Base-by-base conservation (phyloP, 2,888 invertebrate species). In the Magallana nippona region DNA sequence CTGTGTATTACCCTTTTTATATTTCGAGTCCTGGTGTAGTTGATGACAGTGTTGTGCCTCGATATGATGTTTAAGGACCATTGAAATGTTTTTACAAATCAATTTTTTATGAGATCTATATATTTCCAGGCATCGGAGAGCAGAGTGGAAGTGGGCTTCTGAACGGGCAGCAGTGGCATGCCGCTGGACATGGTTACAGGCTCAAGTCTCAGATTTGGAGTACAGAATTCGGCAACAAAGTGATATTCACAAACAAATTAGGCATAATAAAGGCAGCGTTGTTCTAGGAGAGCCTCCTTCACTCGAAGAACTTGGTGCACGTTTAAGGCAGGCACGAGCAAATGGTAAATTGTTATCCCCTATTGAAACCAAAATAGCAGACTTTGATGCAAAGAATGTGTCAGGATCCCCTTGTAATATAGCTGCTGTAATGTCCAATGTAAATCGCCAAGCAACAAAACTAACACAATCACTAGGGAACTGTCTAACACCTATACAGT, bases 171-270 rank as follows among this genome's bases (percentile, higher is more conserved):
- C 96, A 32, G 96, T 98, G 80, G 98, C 97, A 0, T 95, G 97
- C 5, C 96, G 97, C 79, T 98, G 98, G 98, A 96, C 97, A 83
- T 98, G 98, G 98, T 95, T 98, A 27, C 97, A 97, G 90, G 96
- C 97, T n/a, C 98, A 98, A 94, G 96, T 98, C 82, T 96, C 97
- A 57, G 98, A 98, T 95, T 95, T 98, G 92, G 98, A 98, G 93
- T 97, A 97, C 94, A 96, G 97, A 93, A 98, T 98, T 90, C 96
- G 98, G 0, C 97, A 98, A 94, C 97, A 98, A 94, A 96, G 95
- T 90, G 98, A 98, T 86, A 95, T 97, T 84, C 96, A 97, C 89
- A 92, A 93, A 86, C 94, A 94, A 88, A 91, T 95, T 22, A 95
- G 96, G 80, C 93, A 95, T 78, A 94, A 95, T 85, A 97, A 97